phyloP scores from a whole-genome alignment of 2,888 invertebrate species.

The Erebia aethiops region DNA sequence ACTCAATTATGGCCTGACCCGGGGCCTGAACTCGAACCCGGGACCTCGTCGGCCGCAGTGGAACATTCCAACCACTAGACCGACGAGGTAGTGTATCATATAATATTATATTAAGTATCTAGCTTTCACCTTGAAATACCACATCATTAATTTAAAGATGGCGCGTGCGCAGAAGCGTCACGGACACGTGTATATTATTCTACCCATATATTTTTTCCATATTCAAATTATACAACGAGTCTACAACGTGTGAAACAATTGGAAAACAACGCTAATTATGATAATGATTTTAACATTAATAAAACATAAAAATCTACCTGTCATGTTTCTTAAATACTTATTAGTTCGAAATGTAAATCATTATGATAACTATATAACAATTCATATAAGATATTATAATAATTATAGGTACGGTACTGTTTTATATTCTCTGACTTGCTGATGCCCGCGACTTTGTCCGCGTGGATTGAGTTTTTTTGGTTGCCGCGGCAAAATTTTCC shows the following conservation, averaged over 20 bases:
- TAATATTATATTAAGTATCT: too few relatives aligned
- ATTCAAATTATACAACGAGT: constrained; percentile 33
- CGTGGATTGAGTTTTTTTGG: too few relatives aligned
- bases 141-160: neutral
- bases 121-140: neutral
- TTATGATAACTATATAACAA: constrained; percentile 4
- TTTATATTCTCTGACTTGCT: neutral
- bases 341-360: constrained; percentile 26
- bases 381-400: neutral
- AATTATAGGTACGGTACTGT: neutral
- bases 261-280: constrained; percentile 39
- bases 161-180: constrained; percentile 10
- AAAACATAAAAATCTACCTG: constrained; percentile 37
- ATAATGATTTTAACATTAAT: constrained; percentile 32
- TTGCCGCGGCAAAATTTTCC: too few relatives aligned
- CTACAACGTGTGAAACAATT: constrained; percentile 41
- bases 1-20: too few relatives aligned
- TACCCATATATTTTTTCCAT: constrained; percentile 32
- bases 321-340: constrained; percentile 39
- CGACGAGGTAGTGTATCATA: too few relatives aligned
- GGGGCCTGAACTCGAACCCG: too few relatives aligned
- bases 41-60: too few relatives aligned
- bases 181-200: neutral
- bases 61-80: too few relatives aligned
- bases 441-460: too few relatives aligned